Evolutionary conservation across 2,113 vertebrate genomes (phyloP), one percentile per base, ranked within the genome.

Genomic region (Arothron firmamentum): DNA sequence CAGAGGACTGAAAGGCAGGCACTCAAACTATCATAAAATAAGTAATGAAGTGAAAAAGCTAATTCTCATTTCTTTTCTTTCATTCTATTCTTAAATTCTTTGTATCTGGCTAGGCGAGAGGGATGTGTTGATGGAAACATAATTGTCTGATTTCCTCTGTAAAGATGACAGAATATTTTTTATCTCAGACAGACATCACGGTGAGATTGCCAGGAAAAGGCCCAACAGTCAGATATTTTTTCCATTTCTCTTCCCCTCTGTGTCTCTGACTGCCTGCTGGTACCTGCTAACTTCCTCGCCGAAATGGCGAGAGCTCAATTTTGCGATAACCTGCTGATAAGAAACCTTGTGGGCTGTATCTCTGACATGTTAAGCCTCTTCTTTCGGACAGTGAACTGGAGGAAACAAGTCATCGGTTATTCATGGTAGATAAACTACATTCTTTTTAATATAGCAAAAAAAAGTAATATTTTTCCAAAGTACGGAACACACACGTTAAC

Each of bases 81-180:
- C 25, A 4, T 5, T 28, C 25, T 28, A 28, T 28, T 28, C 2
- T 12, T 38, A 38, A 38, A 10, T 38, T 38, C 34, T 12, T 12
- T 38, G 34, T 38, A 38, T 38, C 11, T 38, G 34, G 10, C 10
- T 11, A 41, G 17, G 53, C 17, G 10, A 20, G 31, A 9, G n/a
- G 50, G 57, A 19, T 21, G 48, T 64, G 58, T 74, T 59, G 53
- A 51, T 62, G 79, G 59, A 76, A 63, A 43, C 72, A 78, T 74
- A 76, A 78, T 66, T 74, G 65, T 59, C 58, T 56, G 76, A 84
- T 85, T 48, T 72, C 52, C 65, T 56, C 84, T 81, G 76, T 56
- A 55, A 78, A 77, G 69, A 83, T 83, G 85, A 81, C 72, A 67
- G 79, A 63, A 85, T 81, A 84, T 87, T 87, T 76, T 70, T 85